Evolutionary conservation across 2,113 vertebrate genomes (phyloP).

Genomic region (Arothron firmamentum): DNA sequence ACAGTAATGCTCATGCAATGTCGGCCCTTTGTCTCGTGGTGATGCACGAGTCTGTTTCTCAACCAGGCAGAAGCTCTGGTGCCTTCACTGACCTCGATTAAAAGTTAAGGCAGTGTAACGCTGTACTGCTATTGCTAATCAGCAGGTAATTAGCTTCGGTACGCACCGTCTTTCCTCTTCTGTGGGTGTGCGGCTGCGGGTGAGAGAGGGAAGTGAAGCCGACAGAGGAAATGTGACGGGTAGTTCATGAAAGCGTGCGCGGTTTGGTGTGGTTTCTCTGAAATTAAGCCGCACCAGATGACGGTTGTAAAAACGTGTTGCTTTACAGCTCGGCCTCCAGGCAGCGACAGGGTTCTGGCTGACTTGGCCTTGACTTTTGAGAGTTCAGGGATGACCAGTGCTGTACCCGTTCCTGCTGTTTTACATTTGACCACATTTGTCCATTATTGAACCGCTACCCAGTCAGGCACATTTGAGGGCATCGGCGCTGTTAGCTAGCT

Average conservation of each 20-base stretch:
- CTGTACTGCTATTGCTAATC: constrained; percentile 20
- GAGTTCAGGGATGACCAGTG: constrained; percentile 43
- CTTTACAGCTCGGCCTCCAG: constrained; percentile 24
- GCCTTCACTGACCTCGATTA: no score
- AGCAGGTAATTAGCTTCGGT: constrained; percentile 7
- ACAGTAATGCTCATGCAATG: no score
- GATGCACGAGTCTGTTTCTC: constrained; percentile 5
- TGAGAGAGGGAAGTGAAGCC: constrained; percentile 16
- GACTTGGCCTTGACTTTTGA: constrained; percentile 43
- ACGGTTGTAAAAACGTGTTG: constrained; percentile 33
- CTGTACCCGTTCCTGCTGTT: constrained; percentile 50
- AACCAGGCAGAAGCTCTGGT: constrained; percentile 8
- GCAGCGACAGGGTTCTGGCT: constrained; percentile 60
- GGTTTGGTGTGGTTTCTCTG: constrained; percentile 32
- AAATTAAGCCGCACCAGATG: constrained; percentile 41
- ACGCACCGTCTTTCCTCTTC: constrained; percentile 32
- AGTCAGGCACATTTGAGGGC: constrained; percentile 49
- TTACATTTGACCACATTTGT: constrained; percentile 53
- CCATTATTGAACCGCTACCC: constrained; percentile 59
- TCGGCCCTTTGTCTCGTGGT: no score
- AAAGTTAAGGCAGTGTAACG: no score
- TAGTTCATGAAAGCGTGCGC: constrained; percentile 15
- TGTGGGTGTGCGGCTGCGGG: constrained; percentile 3
- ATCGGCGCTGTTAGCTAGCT: constrained; percentile 20
- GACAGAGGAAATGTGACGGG: constrained; percentile 17